phyloP scores from a whole-genome alignment of 2,797 vertebrate species.

The Spondyliosoma cantharus region DNA sequence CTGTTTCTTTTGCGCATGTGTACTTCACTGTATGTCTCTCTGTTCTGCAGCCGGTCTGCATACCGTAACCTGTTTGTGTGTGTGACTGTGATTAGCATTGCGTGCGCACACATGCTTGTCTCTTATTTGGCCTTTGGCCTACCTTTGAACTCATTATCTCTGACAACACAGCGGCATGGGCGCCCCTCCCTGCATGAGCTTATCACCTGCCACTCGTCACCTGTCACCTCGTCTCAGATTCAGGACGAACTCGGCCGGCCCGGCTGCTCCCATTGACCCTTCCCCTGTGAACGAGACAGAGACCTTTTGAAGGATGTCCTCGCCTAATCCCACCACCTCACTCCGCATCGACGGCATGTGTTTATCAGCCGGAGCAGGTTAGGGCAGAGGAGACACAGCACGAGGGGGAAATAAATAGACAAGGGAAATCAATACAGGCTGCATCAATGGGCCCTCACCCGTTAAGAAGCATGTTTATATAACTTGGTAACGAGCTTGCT shows the following conservation, averaged over 20 bases:
- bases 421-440: constrained; percentile 69
- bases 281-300: constrained; percentile 60
- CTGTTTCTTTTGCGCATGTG: background rate
- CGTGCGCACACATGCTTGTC: constrained; percentile 48
- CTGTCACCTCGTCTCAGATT: constrained; percentile 62
- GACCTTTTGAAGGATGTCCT: constrained; percentile 70
- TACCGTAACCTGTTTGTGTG: background rate
- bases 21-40: background rate
- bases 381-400: constrained; percentile 48
- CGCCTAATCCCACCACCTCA: constrained; percentile 59
- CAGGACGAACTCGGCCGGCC: constrained; percentile 25
- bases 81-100: constrained; percentile 50
- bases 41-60: background rate
- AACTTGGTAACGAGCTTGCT: constrained; percentile 33
- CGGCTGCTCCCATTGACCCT: constrained; percentile 49
- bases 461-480: constrained; percentile 60
- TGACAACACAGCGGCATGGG: constrained; percentile 57
- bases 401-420: constrained; percentile 71
- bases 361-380: constrained; percentile 73
- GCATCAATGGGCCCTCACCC: constrained; percentile 57
- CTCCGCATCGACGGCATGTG: constrained; percentile 61
- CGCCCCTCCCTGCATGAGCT: constrained; percentile 53
- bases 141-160: constrained; percentile 79
- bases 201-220: constrained; percentile 73
- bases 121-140: constrained; percentile 71